phyloP scores from a whole-genome alignment of 1,140 invertebrate genomes.

The Hycleus cichorii region DNA sequence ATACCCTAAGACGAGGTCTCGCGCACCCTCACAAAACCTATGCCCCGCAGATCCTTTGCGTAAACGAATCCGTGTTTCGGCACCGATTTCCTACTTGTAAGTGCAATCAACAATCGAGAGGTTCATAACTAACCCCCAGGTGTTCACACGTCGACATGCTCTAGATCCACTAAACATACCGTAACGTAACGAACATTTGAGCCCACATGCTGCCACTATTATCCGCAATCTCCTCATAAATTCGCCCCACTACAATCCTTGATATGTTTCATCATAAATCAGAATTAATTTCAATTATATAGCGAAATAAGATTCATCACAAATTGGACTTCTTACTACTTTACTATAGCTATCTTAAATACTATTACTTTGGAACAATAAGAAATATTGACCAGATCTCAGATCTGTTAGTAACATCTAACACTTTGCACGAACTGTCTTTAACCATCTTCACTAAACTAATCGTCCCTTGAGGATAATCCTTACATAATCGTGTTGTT shows the following conservation, averaged over 20 bases:
- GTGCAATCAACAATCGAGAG: slow-evolving; percentile 10
- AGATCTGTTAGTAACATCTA: no score
- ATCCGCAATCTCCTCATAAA: slow-evolving; percentile 7
- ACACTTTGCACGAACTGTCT: no score
- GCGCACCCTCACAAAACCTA: slow-evolving; percentile 24
- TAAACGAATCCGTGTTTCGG: slow-evolving; percentile 16
- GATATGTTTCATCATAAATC: no score
- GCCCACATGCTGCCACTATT: slow-evolving; percentile 4
- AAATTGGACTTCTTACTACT: background rate
- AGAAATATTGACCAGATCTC: no score
- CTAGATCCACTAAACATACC: slow-evolving; percentile 8
- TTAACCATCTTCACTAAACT: no score
- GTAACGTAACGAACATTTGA: background rate
- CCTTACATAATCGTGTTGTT: no score
- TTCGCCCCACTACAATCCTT: background rate
- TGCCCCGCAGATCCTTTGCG: slow-evolving; percentile 14
- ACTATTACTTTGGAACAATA: no score
- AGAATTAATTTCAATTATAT: no score
- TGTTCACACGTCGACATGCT: slow-evolving; percentile 8
- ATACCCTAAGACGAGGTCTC: slow-evolving; percentile 17
- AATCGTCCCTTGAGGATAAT: no score
- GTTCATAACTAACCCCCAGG: slow-evolving; percentile 14
- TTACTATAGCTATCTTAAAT: background rate
- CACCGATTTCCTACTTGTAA: slow-evolving; percentile 10
- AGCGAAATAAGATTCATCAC: no score